phyloP scores from a whole-genome alignment of 2,888 invertebrate species.

The Camptogramma bilineatum region DNA sequence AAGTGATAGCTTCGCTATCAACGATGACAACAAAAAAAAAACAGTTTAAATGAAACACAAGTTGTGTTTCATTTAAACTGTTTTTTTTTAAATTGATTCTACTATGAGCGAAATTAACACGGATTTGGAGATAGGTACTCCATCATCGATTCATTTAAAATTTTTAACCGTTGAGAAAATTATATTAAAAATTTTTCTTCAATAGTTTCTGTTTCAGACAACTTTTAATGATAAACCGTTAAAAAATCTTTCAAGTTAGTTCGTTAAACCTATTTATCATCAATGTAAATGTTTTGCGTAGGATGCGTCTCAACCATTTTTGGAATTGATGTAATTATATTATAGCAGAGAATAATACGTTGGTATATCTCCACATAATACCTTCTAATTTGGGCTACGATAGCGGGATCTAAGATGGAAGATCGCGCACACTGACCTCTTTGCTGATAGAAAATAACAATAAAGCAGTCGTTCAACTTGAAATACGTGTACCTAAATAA shows the following conservation, averaged over 20 bases:
- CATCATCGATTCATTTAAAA: background rate
- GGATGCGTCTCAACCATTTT: conserved; percentile 58
- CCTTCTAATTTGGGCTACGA: conserved; percentile 56
- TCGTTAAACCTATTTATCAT: conserved; percentile 59
- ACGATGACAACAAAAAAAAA: conserved; percentile 57
- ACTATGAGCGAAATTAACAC: background rate
- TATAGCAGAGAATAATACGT: conserved; percentile 50
- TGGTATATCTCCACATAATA: conserved; percentile 43
- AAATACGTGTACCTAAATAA: conserved; percentile 47
- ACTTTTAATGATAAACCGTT: background rate
- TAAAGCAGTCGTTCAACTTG: conserved; percentile 70
- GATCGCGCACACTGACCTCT: conserved; percentile 54
- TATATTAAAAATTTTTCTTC: background rate
- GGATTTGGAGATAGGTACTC: background rate
- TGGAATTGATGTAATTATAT: conserved; percentile 58
- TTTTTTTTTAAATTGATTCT: conserved; percentile 61
- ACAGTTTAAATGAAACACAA: too few relatives aligned
- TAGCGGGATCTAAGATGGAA: conserved; percentile 53
- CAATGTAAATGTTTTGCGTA: conserved; percentile 58
- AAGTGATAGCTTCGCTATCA: conserved; percentile 62
- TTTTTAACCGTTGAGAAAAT: too few relatives aligned
- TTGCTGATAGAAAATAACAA: conserved; percentile 62
- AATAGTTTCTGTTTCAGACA: background rate
- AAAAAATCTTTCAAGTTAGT: conserved; percentile 30
- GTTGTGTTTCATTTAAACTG: conserved; percentile 74